Percentiles rank a stretch among this genome's conserved stretches.
These are phyloP conservation scores for Sycophaga agraensis DNA, from an alignment of 1,140 invertebrate species.

Conservation along the genomic window DNA sequence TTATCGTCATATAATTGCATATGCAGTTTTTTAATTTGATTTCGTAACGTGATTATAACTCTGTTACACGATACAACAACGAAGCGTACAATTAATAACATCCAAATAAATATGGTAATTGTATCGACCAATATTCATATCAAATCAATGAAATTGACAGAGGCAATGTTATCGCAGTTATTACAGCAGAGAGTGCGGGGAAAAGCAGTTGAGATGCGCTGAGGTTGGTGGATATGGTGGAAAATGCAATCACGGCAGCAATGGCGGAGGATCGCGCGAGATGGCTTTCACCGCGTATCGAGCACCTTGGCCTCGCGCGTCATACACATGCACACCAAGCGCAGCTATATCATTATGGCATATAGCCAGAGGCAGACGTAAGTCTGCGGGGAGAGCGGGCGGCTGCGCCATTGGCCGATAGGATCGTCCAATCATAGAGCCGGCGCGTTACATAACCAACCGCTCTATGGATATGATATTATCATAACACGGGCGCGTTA, in stretches of 20 bases:
- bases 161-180: too few relatives aligned
- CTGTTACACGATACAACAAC: too few relatives aligned
- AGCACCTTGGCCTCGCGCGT: neutral
- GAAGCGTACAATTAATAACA: too few relatives aligned
- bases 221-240: neutral
- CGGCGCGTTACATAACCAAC: conserved; percentile 33
- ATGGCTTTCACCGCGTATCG: neutral
- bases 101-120: too few relatives aligned
- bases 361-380: neutral
- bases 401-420: conserved; percentile 1
- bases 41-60: too few relatives aligned
- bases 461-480: conserved; percentile 57
- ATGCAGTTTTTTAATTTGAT: too few relatives aligned
- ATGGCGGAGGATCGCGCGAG: too few relatives aligned
- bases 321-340: neutral
- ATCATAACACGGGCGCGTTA: conserved; percentile 56
- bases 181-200: too few relatives aligned
- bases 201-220: too few relatives aligned
- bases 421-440: conserved; percentile 49
- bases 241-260: neutral
- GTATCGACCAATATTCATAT: too few relatives aligned
- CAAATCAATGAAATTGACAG: too few relatives aligned
- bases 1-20: too few relatives aligned
- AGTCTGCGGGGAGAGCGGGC: neutral
- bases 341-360: conserved; percentile 41